Evolutionary conservation across 2,888 invertebrate genomes (phyloP).

Genomic region (Drosophila atripex): DNA sequence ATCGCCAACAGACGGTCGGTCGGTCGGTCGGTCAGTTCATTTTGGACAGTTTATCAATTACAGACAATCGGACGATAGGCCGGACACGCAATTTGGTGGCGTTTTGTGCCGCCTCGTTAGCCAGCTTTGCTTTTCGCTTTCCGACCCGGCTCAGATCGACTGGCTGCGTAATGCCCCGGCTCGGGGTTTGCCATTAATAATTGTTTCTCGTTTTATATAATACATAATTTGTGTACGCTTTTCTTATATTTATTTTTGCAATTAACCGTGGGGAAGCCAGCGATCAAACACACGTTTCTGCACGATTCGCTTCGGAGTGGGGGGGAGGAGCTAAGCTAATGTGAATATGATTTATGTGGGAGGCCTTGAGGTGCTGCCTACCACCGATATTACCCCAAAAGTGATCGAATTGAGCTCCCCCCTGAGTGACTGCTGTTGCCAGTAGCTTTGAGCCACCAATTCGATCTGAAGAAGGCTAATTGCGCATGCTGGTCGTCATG

Average conservation of each 20-base stretch:
- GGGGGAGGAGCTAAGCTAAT: constrained; percentile 48
- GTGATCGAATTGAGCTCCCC: constrained; percentile 3
- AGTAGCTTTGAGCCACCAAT: constrained; percentile 12
- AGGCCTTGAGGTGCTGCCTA: constrained; percentile 58
- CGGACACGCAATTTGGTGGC: constrained; percentile 54
- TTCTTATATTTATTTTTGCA: constrained; percentile 47
- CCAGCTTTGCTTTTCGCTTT: constrained; percentile 15
- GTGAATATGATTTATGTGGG: constrained; percentile 75
- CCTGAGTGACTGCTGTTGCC: constrained; percentile 35
- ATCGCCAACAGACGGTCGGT: constrained; percentile 21
- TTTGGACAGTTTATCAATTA: constrained; percentile 74
- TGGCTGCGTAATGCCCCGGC: constrained; percentile 49
- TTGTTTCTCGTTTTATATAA: constrained; percentile 57
- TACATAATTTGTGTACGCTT: constrained; percentile 50
- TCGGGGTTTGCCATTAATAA: constrained; percentile 63
- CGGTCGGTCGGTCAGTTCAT: constrained; percentile 36
- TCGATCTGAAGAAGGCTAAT: constrained; percentile 52
- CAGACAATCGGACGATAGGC: constrained; percentile 42
- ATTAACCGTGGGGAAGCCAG: constrained; percentile 47
- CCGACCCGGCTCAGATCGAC: constrained; percentile 27
- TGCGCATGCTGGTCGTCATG: constrained; percentile 63
- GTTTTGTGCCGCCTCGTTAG: constrained; percentile 70
- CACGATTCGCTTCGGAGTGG: constrained; percentile 13
- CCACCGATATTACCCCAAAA: constrained; percentile 11
- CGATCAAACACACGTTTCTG: constrained; percentile 33